Base-by-base conservation (phyloP, 2,888 invertebrate species). In the Strigamia transsilvanica region DNA sequence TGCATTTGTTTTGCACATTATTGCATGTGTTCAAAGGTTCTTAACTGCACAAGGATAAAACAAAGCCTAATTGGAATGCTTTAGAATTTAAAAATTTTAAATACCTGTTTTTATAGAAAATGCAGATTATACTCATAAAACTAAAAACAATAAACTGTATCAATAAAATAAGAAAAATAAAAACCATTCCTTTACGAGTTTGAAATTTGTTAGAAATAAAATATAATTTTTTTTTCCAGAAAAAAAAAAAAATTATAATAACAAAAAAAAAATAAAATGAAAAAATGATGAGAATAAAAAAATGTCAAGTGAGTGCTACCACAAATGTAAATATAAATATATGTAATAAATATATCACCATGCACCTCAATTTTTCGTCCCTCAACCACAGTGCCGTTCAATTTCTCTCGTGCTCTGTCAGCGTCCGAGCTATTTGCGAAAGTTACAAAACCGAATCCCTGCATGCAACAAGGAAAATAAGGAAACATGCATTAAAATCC, bases 401-500 rank as follows among this genome's bases (percentile, higher is more conserved):
- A 96, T 94, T 98, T 97, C 94, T 98, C 98, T 93, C 99, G 97
- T 94, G 99, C 99, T 93, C 96, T 95, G 94, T 99, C 99, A 92
- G 99, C 99, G 93, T 99, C 99, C 93, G 94, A 95, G 93, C 97
- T 97, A 94, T 96, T 97, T 94, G 98, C 98, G 96, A 99, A 99
- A 94, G 99, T 99, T 94, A 99, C 99, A 96, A 99, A 99, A 94
- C 99, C 99, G 94, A 99, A 99, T 93, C 99, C 99, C 99, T 99
- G 96, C 94, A 95, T 95, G 95, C 88, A 88, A 87, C 86, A 94
- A 94, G 94, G 82, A 87, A 86, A 87, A 86, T 85, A 95, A 94
- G 94, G 93, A 94, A 73, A 93, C 94, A 94, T 94, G 94, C 94
- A 94, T 80, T 38, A 83, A 79, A 73, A 82, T 80, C 83, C 84